Evolutionary conservation across 37 sponge, comb jelly and placozoan species (phyloP).

Genomic region (Ianthella basta): DNA sequence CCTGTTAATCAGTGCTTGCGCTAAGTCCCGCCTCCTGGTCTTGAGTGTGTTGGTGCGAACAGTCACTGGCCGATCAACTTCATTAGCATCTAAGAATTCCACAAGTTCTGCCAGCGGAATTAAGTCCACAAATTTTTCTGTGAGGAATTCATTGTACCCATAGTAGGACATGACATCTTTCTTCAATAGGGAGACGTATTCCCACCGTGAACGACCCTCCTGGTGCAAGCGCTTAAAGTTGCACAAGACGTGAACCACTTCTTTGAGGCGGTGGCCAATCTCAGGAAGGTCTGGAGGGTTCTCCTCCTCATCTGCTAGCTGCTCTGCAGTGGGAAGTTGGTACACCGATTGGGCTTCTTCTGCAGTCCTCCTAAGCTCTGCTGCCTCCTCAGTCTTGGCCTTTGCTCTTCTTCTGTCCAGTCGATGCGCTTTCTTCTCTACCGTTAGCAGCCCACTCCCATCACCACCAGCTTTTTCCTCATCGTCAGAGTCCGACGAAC

Average conservation of each 20-base stretch:
- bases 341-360: slow-evolving; percentile 40
- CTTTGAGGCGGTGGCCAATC: slow-evolving; percentile 64
- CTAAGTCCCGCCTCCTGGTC: slow-evolving; percentile 91
- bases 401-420: slow-evolving; percentile 43
- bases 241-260: slow-evolving; percentile 76
- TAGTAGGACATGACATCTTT: slow-evolving; percentile 87
- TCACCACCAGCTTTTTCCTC: slow-evolving; percentile 28
- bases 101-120: slow-evolving; percentile 78
- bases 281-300: slow-evolving; percentile 44
- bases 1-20: slow-evolving; percentile 90
- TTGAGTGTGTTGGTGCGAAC: slow-evolving; percentile 96
- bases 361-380: slow-evolving; percentile 45
- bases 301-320: slow-evolving; percentile 57
- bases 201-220: slow-evolving; percentile 65
- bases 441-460: background rate
- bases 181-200: slow-evolving; percentile 71
- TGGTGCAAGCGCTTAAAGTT: slow-evolving; percentile 86
- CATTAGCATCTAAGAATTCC: slow-evolving; percentile 94
- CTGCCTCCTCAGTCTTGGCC: slow-evolving; percentile 11
- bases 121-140: slow-evolving; percentile 76
- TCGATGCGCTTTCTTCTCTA: slow-evolving; percentile 63
- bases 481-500: slow-evolving; percentile 37
- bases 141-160: slow-evolving; percentile 91
- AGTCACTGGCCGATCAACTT: slow-evolving; percentile 90
- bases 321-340: slow-evolving; percentile 73